Conservation (phyloP, 2,113 vertebrate species). For the Trogon surrucura region DNA sequence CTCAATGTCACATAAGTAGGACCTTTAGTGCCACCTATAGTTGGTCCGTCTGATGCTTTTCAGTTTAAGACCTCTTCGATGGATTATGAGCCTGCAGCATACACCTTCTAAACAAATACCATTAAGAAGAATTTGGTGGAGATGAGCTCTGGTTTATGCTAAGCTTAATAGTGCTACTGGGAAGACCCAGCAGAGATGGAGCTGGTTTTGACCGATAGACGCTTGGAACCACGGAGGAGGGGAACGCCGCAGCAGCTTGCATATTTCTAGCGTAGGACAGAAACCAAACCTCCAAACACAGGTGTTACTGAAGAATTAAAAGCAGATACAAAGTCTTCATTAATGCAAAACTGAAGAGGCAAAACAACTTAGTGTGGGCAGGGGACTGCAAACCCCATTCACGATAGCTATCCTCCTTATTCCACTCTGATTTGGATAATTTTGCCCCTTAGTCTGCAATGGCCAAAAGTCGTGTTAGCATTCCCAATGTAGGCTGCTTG, state of each 20-base stretch:
- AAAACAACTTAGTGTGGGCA: not conserved
- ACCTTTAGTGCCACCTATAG: conserved; percentile 48
- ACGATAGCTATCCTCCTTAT: not conserved
- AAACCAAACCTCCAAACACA: not conserved
- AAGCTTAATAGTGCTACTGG: not conserved
- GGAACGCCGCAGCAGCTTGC: accelerated
- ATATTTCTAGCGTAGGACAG: not conserved
- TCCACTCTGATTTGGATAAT: not conserved
- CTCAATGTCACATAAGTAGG: not conserved
- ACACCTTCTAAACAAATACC: not conserved
- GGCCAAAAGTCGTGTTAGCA: not conserved
- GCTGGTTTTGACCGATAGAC: not conserved
- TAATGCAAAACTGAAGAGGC: not conserved
- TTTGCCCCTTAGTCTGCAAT: not conserved
- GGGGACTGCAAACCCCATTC: not conserved
- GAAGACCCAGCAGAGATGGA: not conserved
- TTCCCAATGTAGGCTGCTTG: not conserved
- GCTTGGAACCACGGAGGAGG: not conserved
- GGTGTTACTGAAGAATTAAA: not conserved
- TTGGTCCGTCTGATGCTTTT: not conserved
- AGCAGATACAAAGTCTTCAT: not conserved
- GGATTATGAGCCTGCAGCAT: not conserved
- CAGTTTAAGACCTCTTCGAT: not conserved
- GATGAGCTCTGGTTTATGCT: not conserved
- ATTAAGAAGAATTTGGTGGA: not conserved